Conservation (phyloP, 2,113 vertebrate species). For the Campylomormyrus numenius region DNA sequence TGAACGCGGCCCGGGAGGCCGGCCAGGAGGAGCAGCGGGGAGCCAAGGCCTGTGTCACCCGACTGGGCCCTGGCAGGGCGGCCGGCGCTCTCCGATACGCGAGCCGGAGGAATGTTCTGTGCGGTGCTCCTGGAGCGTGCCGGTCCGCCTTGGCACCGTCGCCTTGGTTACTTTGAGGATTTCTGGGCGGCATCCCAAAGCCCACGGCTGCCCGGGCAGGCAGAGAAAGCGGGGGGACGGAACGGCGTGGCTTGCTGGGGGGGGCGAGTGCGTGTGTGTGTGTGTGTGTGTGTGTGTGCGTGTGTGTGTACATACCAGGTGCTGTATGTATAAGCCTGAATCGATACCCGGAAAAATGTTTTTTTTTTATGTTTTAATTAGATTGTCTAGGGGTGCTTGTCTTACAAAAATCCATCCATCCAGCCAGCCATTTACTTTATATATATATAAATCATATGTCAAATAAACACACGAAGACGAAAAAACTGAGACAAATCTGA, state of each 20-base stretch:
- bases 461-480: not conserved
- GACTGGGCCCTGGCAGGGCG: conserved; percentile 4
- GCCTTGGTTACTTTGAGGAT: conserved; percentile 55
- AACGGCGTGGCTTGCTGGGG: not conserved
- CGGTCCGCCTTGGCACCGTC: conserved; percentile 54
- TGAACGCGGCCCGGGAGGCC: conserved; percentile 39
- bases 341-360: not conserved
- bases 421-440: not conserved
- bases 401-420: not conserved
- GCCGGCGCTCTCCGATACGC: conserved; percentile 47
- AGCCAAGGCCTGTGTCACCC: not conserved
- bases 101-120: conserved; percentile 67
- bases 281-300: too few species aligned
- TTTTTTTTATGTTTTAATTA: not conserved
- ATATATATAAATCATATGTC: not conserved
- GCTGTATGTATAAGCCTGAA: not conserved
- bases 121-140: conserved; percentile 66
- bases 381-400: not conserved
- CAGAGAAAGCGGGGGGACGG: conserved; percentile 2
- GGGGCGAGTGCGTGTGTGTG: not conserved
- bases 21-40: conserved; percentile 15
- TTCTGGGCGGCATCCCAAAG: conserved; percentile 45
- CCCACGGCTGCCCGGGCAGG: conserved; percentile 41
- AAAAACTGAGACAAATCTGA: not conserved
- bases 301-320: not conserved